Base-by-base conservation (phyloP, 2,113 vertebrate species). In the Tichodroma muraria region DNA sequence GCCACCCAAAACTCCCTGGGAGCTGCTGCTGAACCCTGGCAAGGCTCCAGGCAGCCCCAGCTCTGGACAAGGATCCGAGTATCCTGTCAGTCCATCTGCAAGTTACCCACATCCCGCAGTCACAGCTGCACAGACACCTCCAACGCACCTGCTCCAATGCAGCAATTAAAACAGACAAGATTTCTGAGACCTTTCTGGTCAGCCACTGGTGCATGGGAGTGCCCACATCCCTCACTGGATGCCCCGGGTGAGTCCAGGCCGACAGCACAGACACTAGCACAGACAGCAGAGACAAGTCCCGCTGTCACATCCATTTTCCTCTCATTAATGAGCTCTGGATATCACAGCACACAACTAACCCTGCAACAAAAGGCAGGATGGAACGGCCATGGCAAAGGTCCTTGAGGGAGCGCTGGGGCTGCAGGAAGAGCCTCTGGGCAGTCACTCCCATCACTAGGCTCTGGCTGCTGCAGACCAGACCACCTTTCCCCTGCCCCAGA, bases 71-170 rank as follows among this genome's bases (percentile, higher is more conserved):
- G 57, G 40, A 13, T 13, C 11, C 0, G 0, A 37, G 54, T 5
- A 10, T 14, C 4, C 2, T 0, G 0, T n/a, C n/a, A n/a, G n/a
- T 24, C 49, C 4, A 3, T 7, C 72, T 56, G 33, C 40, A 50
- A 16, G 52, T 6, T 4, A 13, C 4, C 60, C 7, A 11, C 52
- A 25, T 3, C 11, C 37, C 5, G 3, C 59, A 25, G 3, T 35
- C 8, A 35, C 21, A 33, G 47, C 8, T 4, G 21, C 52, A 33
- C 57, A 52, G 68, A 44, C 1, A 4, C 31, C 35, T 42, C 5
- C 24, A 64, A 11, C 37, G 69, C 66, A 11, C 2, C 10, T 38
- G 38, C 27, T 35, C 52, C 61, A 61, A 16, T 2, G 8, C 0
- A 52, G 16, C 2, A 6, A 52, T 17, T 37, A 8, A 31, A 65